These are phyloP conservation scores for Peromyscus polionotus DNA, from an alignment of 2,113 vertebrate species.

Conservation along the genomic window DNA sequence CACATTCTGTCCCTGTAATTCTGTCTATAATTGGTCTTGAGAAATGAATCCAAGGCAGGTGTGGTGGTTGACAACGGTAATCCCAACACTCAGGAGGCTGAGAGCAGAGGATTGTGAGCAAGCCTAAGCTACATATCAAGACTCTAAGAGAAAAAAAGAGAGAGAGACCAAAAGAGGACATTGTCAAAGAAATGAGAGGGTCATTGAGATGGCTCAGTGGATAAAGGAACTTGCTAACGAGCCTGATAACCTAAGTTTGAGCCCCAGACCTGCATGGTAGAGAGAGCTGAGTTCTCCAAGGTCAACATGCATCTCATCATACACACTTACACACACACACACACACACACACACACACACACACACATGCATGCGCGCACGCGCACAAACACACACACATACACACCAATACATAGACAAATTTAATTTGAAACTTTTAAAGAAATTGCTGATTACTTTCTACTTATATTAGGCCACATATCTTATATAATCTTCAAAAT, in stretches of 20 bases:
- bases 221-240: not conserved
- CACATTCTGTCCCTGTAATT: not conserved
- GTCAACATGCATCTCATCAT: not conserved
- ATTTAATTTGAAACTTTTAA: not conserved
- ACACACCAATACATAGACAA: not conserved
- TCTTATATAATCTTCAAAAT: constrained; percentile 26
- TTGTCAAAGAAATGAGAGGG: not conserved
- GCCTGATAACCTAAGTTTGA: not conserved
- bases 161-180: too few relatives aligned
- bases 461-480: not conserved
- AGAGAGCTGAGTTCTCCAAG: not conserved
- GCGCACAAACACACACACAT: too few relatives aligned
- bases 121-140: not conserved
- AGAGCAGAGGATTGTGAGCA: not conserved
- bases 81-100: not conserved
- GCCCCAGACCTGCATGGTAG: not conserved
- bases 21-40: not conserved
- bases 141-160: too few relatives aligned
- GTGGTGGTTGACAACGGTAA: not conserved
- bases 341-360: too few relatives aligned
- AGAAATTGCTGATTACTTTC: not conserved
- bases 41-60: not conserved
- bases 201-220: too few relatives aligned
- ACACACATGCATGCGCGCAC: too few relatives aligned
- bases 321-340: not conserved